Base-by-base conservation (phyloP, 2,888 invertebrate genomes). In the Drosophila tanythrix region DNA sequence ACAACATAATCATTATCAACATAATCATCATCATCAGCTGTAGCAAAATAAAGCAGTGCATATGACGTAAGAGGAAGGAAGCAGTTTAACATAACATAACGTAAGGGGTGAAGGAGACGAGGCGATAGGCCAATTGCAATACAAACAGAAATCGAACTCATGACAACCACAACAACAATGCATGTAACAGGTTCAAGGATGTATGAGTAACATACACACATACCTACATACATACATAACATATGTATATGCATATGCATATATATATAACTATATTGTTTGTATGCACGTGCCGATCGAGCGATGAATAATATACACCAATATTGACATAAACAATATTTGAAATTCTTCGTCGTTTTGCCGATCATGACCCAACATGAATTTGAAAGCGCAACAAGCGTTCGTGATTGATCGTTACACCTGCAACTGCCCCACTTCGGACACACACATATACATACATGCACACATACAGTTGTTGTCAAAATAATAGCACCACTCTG, bases 101-200 rank as follows among this genome's bases (percentile, higher is more conserved):
- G 15, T 27, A 27, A 10, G 18, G 10, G 27, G 18, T 15, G 5
- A 18, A 27, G 10, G 10, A 4, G 36, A 11, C 3, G 15, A 15
- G 48, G 25, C 31, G 18, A 7, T n/a, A 31, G 48, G 58, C 10
- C 29, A 38, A 25, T 60, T 0, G 8, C 29, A 31, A 52, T 46
- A 35, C 46, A 46, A 25, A 15, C 11, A 61, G 18, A 35, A 51
- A 51, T 70, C 21, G 40, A 48, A 56, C 35, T 29, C 31, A 50
- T 52, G 51, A 52, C 60, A 65, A 51, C 55, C 31, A n/a, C 11
- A 56, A 52, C 58, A 48, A 50, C 38, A 27, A 35, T 53, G 56
- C 68, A 76, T 71, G 74, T 66, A 40, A 59, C 78, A 59, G 63
- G 83, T 83, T 83, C 77, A 82, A 83, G 81, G 85, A 83, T 76